These are phyloP conservation scores for Agrotis clavis DNA, from an alignment of 2,888 invertebrate species.

Conservation along the genomic window DNA sequence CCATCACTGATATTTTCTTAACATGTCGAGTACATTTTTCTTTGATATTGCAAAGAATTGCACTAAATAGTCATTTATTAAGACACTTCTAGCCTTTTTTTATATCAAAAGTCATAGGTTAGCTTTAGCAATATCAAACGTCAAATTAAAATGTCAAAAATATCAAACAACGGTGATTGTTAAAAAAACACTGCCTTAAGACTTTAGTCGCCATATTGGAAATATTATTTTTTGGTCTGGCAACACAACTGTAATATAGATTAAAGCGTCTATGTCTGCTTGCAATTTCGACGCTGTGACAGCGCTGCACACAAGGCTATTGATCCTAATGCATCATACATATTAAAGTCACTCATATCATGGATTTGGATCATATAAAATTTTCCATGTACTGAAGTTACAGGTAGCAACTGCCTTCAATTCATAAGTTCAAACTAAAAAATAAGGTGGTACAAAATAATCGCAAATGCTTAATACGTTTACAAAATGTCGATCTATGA, in stretches of 20 bases:
- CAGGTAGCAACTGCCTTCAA: neutral
- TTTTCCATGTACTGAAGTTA: neutral
- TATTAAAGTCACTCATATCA: neutral
- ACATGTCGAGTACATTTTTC: conserved; percentile 31
- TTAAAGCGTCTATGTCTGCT: conserved; percentile 44
- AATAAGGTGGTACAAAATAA: conserved; percentile 56
- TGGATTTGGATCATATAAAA: neutral
- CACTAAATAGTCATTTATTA: neutral
- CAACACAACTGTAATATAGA: conserved; percentile 64
- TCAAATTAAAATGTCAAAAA: conserved; percentile 31
- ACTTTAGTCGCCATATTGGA: conserved; percentile 55
- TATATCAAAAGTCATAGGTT: neutral
- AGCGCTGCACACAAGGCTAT: no score
- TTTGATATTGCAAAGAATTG: conserved; percentile 45
- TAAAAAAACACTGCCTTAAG: conserved; percentile 64
- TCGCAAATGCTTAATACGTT: conserved; percentile 48
- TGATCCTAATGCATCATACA: neutral
- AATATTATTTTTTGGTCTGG: conserved; percentile 65
- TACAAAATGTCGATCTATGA: conserved; percentile 27
- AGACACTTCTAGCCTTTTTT: conserved; percentile 17
- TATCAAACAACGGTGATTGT: conserved; percentile 46
- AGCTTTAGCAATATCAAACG: conserved; percentile 48
- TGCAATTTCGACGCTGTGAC: no score
- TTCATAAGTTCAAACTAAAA: conserved; percentile 29
- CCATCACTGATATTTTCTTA: conserved; percentile 40